A percentile compares a stretch with the other conserved stretches of the same genome.
These are phyloP conservation scores for Mandrillus leucophaeus DNA, from an alignment of 2,113 vertebrate genomes.

Conservation along the genomic window DNA sequence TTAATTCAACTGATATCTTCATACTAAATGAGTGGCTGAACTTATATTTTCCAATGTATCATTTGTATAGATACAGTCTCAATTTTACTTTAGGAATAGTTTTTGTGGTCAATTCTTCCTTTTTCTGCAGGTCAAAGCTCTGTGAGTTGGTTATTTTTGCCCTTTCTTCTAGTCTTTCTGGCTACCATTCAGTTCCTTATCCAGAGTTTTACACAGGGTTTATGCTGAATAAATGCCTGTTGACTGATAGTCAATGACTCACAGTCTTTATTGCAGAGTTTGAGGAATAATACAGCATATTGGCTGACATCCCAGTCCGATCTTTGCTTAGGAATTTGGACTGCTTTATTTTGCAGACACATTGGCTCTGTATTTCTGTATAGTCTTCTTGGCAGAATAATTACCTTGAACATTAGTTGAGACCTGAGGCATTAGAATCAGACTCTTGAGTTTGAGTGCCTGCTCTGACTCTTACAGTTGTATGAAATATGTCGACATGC, in stretches of 20 bases:
- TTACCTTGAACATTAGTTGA: conserved; percentile 14
- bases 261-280: conserved; percentile 35
- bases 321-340: conserved; percentile 21
- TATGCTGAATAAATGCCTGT: neutral
- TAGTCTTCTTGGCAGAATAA: conserved; percentile 15
- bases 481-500: neutral
- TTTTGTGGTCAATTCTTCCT: neutral
- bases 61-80: neutral
- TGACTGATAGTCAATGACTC: neutral
- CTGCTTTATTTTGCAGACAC: conserved; percentile 4
- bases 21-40: neutral
- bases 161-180: neutral
- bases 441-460: neutral
- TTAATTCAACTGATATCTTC: neutral
- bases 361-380: conserved; percentile 1
- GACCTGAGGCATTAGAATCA: neutral
- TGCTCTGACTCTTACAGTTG: neutral
- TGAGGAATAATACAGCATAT: conserved; percentile 21
- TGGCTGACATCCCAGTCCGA: conserved; percentile 37
- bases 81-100: neutral
- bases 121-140: conserved; percentile 10
- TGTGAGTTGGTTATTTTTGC: neutral
- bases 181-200: neutral
- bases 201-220: neutral
- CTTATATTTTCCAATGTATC: neutral